These are phyloP conservation scores for Enteromius unitaeniatus DNA, from an alignment of 2,797 vertebrate species.

Conservation along the genomic window DNA sequence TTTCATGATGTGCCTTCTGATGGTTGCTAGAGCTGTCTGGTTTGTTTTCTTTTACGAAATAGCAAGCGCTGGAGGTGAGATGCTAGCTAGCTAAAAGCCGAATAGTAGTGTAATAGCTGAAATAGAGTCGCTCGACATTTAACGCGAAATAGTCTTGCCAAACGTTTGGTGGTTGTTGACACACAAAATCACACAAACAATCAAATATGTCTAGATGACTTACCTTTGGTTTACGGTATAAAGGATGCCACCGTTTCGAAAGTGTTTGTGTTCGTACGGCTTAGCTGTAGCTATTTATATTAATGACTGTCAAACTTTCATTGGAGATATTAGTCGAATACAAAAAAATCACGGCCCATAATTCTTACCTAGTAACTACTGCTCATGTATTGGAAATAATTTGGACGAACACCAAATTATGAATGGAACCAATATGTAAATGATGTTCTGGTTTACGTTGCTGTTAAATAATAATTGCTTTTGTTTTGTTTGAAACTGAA, in stretches of 20 bases:
- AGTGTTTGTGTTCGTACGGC: conserved; percentile 18
- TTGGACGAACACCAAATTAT: conserved; percentile 32
- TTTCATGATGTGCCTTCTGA: conserved; percentile 77
- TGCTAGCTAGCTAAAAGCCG: conserved; percentile 35
- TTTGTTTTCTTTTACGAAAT: conserved; percentile 7
- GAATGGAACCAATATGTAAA: neutral
- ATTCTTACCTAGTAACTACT: conserved; percentile 5
- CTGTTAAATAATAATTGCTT: neutral
- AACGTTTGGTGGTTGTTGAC: conserved; percentile 33
- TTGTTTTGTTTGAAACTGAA: neutral
- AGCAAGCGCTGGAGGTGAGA: neutral
- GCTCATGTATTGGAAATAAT: conserved; percentile 26
- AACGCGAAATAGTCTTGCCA: conserved; percentile 47
- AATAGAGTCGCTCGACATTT: conserved; percentile 13
- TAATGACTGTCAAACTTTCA: neutral
- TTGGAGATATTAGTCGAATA: neutral
- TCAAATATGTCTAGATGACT: conserved; percentile 8
- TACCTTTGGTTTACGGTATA: conserved; percentile 53
- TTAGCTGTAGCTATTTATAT: conserved; percentile 1
- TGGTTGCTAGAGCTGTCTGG: conserved; percentile 50
- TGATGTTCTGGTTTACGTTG: conserved; percentile 13
- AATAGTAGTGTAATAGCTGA: conserved; percentile 17
- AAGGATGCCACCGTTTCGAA: conserved; percentile 13
- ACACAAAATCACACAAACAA: conserved; percentile 1
- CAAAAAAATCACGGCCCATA: conserved; percentile 13